These are phyloP conservation scores for Psammodynastes pulverulentus DNA, from an alignment of 2,113 vertebrate species.

Conservation along the genomic window DNA sequence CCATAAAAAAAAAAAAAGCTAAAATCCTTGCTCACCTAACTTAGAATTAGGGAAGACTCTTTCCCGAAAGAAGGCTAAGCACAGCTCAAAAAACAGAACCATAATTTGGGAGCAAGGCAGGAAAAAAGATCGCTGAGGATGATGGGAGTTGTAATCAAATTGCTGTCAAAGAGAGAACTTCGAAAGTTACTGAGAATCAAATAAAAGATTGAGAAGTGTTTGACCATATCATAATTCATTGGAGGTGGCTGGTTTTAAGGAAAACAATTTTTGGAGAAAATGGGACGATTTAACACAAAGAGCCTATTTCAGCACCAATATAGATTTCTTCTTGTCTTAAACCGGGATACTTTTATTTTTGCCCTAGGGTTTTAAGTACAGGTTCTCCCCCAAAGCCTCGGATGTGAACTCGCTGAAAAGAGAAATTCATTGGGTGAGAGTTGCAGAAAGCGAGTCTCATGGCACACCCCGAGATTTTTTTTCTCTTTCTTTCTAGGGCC, in stretches of 20 bases:
- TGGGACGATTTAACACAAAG: background rate
- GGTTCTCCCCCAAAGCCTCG: background rate
- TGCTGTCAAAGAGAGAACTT: background rate
- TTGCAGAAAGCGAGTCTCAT: background rate
- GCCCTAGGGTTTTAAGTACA: background rate
- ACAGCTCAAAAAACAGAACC: background rate
- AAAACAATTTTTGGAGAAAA: background rate
- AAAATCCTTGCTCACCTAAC: background rate
- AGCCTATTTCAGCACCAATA: background rate
- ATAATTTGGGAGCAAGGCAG: background rate
- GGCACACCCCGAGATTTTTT: background rate
- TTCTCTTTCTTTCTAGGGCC: background rate
- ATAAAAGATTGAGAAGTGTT: background rate
- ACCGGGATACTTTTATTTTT: background rate
- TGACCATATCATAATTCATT: background rate
- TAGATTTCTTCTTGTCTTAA: background rate
- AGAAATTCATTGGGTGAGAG: background rate
- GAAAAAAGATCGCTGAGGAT: background rate
- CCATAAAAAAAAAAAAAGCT: background rate
- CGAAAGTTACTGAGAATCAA: background rate
- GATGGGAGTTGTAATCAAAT: background rate
- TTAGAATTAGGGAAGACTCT: background rate
- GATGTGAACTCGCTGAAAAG: background rate
- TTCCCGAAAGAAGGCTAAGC: background rate
- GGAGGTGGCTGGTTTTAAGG: background rate